Conservation (phyloP, 2,797 vertebrate species). For the Urosaurus nigricauda region DNA sequence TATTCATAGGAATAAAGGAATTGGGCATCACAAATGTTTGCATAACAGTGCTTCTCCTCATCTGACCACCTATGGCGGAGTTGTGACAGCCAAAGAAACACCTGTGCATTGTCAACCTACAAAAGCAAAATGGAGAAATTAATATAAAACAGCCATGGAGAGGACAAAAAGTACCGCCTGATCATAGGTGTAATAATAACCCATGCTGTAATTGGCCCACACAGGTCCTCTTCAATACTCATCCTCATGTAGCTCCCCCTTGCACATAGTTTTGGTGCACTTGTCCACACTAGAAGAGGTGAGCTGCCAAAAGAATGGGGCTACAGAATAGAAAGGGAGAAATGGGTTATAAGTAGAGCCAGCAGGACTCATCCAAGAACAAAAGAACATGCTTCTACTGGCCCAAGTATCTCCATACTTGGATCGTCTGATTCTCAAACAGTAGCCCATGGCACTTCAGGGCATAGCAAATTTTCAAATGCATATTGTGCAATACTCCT, state of each 20-base stretch:
- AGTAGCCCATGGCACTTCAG: not conserved
- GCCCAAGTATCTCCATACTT: not conserved
- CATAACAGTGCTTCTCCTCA: constrained; percentile 89
- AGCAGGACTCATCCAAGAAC: not conserved
- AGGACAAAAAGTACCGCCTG: not conserved
- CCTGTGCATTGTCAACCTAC: constrained; percentile 93
- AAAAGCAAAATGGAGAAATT: not conserved
- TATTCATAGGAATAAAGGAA: constrained; percentile 97
- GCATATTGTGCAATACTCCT: not conserved
- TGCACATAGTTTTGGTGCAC: not conserved
- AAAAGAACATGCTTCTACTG: not conserved
- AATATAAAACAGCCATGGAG: rapidly evolving
- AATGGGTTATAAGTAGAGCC: not conserved
- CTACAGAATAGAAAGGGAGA: not conserved
- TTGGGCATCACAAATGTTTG: constrained; percentile 95
- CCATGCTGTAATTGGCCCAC: not conserved
- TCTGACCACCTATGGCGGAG: constrained; percentile 93
- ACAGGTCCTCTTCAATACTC: not conserved
- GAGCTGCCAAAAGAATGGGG: not conserved
- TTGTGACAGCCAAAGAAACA: constrained; percentile 95
- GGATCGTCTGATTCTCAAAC: not conserved
- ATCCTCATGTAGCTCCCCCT: rapidly evolving
- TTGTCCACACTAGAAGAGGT: not conserved
- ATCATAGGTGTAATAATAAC: not conserved
- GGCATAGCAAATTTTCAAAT: not conserved